A percentile compares a stretch with the other conserved stretches of the same genome.
These are phyloP conservation scores for Cyclopterus lumpus DNA, from an alignment of 2,797 vertebrate genomes.

Conservation along the genomic window DNA sequence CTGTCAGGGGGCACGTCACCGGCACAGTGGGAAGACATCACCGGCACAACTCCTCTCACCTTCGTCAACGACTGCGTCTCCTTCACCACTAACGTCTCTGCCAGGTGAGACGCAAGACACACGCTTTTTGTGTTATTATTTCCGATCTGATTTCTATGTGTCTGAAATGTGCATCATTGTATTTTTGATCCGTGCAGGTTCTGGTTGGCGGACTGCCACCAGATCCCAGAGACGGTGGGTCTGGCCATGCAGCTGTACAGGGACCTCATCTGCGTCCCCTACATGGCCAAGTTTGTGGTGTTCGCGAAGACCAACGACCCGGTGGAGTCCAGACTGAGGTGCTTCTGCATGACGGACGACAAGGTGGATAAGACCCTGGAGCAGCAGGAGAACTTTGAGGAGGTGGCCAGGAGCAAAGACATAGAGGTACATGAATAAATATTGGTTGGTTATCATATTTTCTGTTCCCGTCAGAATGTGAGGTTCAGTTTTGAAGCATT, in stretches of 20 bases:
- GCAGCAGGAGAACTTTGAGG: conserved; percentile 99
- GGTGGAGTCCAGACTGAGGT: conserved; percentile 93
- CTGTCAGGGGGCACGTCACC: conserved; percentile 94
- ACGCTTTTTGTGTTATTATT: background rate
- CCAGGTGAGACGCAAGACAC: conserved; percentile 84
- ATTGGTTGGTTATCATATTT: background rate
- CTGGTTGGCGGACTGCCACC: conserved; percentile 99
- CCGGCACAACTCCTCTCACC: conserved; percentile 96
- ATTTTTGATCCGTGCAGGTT: conserved; percentile 84
- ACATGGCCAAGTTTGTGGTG: conserved; percentile 99
- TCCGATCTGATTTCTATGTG: background rate
- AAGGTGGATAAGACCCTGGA: conserved; percentile 99
- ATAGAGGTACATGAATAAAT: conserved; percentile 90
- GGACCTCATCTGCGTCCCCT: conserved; percentile 98
- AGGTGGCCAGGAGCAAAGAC: conserved; percentile 99
- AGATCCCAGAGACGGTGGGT: conserved; percentile 95
- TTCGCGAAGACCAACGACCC: conserved; percentile 99
- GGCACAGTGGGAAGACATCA: conserved; percentile 99
- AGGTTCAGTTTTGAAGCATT: background rate
- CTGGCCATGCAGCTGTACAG: conserved; percentile 96
- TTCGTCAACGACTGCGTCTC: conserved; percentile 97
- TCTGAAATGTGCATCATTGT: background rate
- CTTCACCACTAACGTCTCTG: conserved; percentile 99
- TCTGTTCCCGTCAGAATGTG: background rate
- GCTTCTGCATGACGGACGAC: conserved; percentile 99